Conservation (phyloP, 1,140 invertebrate species). For the Heliconius eleuchia region DNA sequence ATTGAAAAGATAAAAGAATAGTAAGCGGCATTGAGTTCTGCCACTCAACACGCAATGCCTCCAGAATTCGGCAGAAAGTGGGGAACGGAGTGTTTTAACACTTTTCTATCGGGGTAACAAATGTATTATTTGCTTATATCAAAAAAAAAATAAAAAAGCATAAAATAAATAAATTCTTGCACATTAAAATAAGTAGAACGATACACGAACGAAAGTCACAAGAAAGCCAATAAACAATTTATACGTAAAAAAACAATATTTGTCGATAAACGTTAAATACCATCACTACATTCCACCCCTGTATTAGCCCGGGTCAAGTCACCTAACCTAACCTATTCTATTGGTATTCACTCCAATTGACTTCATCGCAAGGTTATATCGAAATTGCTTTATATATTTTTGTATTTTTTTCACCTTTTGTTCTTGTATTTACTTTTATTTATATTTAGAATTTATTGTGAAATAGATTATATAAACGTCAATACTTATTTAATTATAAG, state of each 20-base stretch:
- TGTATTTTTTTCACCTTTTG: not conserved
- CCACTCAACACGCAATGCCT: no score
- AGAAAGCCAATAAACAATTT: not conserved
- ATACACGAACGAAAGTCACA: not conserved
- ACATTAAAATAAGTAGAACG: no score
- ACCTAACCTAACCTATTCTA: slow-evolving; percentile 57
- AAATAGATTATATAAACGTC: not conserved
- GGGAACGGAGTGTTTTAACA: no score
- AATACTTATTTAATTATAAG: not conserved
- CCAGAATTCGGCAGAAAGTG: no score
- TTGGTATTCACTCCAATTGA: slow-evolving; percentile 59
- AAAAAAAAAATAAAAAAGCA: no score
- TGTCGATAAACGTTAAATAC: slow-evolving; percentile 35
- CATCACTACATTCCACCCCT: slow-evolving; percentile 44
- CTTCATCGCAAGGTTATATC: slow-evolving; percentile 44
- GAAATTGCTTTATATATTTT: slow-evolving; percentile 26
- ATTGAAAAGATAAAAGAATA: no score
- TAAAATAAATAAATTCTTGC: no score
- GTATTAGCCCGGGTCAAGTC: slow-evolving; percentile 65
- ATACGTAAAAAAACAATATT: not conserved
- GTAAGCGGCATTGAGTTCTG: no score
- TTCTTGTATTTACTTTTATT: not conserved
- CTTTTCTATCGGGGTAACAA: no score
- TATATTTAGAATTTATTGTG: not conserved
- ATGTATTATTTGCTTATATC: no score